phyloP scores from a whole-genome alignment of 2,888 invertebrate genomes.

The Aleiodes alternator region DNA sequence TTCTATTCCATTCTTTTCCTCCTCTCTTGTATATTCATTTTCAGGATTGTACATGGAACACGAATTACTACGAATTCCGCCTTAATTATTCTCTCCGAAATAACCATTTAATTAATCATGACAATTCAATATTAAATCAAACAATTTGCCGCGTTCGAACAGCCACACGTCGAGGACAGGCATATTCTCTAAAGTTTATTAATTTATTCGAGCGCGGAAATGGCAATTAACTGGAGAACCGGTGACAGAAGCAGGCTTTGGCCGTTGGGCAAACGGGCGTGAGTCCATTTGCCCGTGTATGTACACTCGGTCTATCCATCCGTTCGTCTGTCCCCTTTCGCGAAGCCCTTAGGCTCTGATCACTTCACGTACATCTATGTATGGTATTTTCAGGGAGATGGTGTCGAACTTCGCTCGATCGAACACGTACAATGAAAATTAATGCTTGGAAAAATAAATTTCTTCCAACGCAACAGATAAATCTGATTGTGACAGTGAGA shows the following conservation, averaged over 20 bases:
- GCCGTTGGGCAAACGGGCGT: conserved; percentile 67
- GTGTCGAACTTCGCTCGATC: conserved; percentile 42
- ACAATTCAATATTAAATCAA: conserved; percentile 30
- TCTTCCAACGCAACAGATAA: conserved; percentile 2
- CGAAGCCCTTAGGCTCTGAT: conserved; percentile 53
- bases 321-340: conserved; percentile 34
- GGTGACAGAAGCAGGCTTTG: conserved; percentile 72
- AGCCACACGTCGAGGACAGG: conserved; percentile 64
- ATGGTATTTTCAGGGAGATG: conserved; percentile 17
- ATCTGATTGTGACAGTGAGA: conserved; percentile 38
- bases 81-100: too few relatives aligned
- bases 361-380: conserved; percentile 25
- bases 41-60: too few relatives aligned
- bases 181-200: conserved; percentile 68
- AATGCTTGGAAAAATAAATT: conserved; percentile 36
- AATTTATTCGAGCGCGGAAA: conserved; percentile 75
- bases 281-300: conserved; percentile 56
- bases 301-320: conserved; percentile 50
- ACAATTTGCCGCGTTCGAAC: conserved; percentile 45
- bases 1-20: too few relatives aligned
- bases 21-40: too few relatives aligned
- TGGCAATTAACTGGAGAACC: conserved; percentile 73
- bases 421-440: conserved; percentile 43
- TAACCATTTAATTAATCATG: neutral
- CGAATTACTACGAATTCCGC: too few relatives aligned